A percentile compares a stretch with the other conserved stretches of the same genome.
Evolutionary conservation across 2,888 invertebrate genomes (phyloP).

Genomic region (Lepeophtheirus nordmannii): DNA sequence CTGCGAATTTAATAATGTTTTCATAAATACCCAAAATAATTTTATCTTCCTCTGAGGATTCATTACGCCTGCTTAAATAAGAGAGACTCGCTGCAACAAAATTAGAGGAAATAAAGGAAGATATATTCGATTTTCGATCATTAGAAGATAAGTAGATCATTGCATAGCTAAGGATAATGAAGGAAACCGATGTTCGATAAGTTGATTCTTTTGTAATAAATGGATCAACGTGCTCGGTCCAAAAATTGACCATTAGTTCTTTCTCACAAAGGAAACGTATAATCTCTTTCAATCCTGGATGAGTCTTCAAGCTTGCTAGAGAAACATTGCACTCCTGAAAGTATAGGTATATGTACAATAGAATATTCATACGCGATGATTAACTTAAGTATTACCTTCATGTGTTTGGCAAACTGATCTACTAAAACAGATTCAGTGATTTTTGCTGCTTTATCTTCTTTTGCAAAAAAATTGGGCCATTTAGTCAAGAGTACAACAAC

Average conservation of each 20-base stretch:
- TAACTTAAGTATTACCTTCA: slow-evolving; percentile 13
- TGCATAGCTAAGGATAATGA: background rate
- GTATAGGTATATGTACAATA: background rate
- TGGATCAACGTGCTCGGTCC: background rate
- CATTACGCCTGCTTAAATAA: background rate
- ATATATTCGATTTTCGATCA: background rate
- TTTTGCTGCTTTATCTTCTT: background rate
- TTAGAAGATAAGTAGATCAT: background rate
- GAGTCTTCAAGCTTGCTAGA: background rate
- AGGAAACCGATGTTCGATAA: background rate
- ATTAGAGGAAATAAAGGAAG: background rate
- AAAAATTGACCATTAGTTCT: background rate
- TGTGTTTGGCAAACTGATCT: background rate
- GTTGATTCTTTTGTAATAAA: background rate
- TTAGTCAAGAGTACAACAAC: background rate
- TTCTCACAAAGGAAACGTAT: background rate
- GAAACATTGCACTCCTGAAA: background rate
- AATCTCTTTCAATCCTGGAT: slow-evolving; percentile 6
- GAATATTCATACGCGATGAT: too few relatives aligned
- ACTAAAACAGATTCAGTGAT: background rate
- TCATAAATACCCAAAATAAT: slow-evolving; percentile 10
- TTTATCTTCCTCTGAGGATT: slow-evolving; percentile 7
- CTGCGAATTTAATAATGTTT: background rate
- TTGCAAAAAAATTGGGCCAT: background rate
- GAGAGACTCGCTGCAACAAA: background rate